Conservation (phyloP, 2,888 invertebrate genomes). For the Tromatobia lineatoria region DNA sequence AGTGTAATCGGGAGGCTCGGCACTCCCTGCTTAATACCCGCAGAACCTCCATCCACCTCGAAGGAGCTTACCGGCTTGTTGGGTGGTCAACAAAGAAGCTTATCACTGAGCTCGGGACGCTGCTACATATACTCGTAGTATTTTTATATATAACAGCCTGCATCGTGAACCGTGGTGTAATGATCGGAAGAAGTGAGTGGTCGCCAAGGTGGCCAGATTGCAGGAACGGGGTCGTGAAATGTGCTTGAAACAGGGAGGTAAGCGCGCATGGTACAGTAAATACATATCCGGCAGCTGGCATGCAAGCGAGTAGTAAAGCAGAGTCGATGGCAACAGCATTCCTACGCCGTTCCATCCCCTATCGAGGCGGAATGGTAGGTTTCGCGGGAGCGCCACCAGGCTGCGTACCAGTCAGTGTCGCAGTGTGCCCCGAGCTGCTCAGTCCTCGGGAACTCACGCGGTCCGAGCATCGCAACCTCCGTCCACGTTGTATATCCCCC, state of each 20-base stretch:
- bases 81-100: conserved; percentile 41
- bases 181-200: conserved; percentile 4
- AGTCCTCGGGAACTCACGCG: conserved; percentile 77
- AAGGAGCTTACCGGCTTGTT: not conserved
- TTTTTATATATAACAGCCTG: not conserved
- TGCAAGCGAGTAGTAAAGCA: conserved; percentile 29
- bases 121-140: not conserved
- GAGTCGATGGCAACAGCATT: conserved; percentile 43
- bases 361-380: conserved; percentile 37
- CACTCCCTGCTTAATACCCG: not conserved
- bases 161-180: conserved; percentile 10
- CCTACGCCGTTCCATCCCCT: conserved; percentile 54
- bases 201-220: conserved; percentile 19
- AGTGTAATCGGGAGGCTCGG: conserved; percentile 44
- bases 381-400: conserved; percentile 74
- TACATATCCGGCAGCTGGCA: conserved; percentile 42
- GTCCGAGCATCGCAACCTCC: conserved; percentile 76
- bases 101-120: conserved; percentile 3
- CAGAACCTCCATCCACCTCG: not conserved
- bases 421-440: conserved; percentile 80
- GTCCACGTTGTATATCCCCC: conserved; percentile 75
- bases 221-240: conserved; percentile 34
- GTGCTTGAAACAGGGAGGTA: not conserved
- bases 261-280: conserved; percentile 8
- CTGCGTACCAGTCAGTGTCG: conserved; percentile 81